Evolutionary conservation across 2,888 invertebrate genomes (phyloP), one percentile per base, ranked within the genome.

Genomic region (Allophyes oxyacanthae): DNA sequence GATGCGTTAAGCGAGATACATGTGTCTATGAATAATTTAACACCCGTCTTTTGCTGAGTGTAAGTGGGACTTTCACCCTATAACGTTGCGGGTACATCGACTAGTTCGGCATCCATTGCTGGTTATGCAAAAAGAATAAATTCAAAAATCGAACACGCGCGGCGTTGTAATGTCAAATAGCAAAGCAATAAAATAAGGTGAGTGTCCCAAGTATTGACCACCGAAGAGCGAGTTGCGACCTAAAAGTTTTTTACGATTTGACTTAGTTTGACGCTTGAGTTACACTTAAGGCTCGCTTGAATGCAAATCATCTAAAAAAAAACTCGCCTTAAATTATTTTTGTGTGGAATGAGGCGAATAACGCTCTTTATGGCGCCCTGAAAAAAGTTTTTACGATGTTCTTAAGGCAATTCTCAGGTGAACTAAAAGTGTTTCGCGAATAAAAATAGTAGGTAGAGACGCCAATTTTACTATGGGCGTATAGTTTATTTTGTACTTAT

Each of bases 21-120:
- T 72, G 74, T 64, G 70, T 71, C 64, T 67, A 79, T 79, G 79
- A 80, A 79, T 79, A 80, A 79, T 79, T 79, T 78, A 79, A 69
- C 72, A 67, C 60, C 36, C 56, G 65, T 68, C 59, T 63, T 69
- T 61, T 67, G 58, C 73, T 50, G 59, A 51, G 40, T 65, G 15
- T 56, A 54, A 64, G 55, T 61, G 60, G 38, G 56, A 42, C 52
- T 48, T 40, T 56, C 49, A 58, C 59, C 61, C 33, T 54, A 58
- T 50, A 48, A 54, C 28, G 6, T 15, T 30, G 46, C 48, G 64
- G 38, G n/a, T 11, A 38, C 33, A 40, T 58, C 26, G 49, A 6
- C 0, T 26, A 34, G 42, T 40, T 44, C 26, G 33, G 14, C 36
- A 25, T 60, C 25, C 69, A 61, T 61, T 49, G 50, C 49, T 28